phyloP scores from a whole-genome alignment of 2,888 invertebrate genomes.

The Pollenia angustigena region DNA sequence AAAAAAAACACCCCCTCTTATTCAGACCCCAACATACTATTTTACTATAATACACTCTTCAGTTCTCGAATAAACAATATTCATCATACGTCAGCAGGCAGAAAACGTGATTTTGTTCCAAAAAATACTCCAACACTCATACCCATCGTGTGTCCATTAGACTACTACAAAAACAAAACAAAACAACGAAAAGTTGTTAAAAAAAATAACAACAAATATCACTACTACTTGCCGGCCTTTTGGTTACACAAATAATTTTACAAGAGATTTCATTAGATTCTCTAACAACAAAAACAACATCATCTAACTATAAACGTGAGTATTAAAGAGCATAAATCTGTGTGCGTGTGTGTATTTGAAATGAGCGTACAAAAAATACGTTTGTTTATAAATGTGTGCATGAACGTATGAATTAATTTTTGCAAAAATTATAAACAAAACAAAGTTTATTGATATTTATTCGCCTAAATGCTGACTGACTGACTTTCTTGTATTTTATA shows the following conservation, averaged over 20 bases:
- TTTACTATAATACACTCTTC: too few relatives aligned
- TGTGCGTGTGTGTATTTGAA: constrained; percentile 51
- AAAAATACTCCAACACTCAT: constrained; percentile 2
- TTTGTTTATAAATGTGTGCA: constrained; percentile 8
- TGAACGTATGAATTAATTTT: neutral
- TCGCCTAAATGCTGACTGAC: constrained; percentile 19
- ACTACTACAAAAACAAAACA: neutral
- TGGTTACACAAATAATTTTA: constrained; percentile 11
- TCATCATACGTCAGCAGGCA: constrained; percentile 66
- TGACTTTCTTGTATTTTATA: constrained; percentile 5
- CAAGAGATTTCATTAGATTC: constrained; percentile 56
- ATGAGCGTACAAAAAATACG: neutral
- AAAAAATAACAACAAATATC: constrained; percentile 2
- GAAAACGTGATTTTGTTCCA: constrained; percentile 64
- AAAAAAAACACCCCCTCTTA: constrained; percentile 14
- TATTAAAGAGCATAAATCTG: constrained; percentile 39
- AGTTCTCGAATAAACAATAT: constrained; percentile 24
- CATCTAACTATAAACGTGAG: constrained; percentile 39
- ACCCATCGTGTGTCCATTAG: neutral
- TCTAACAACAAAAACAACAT: constrained; percentile 43
- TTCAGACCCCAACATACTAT: too few relatives aligned
- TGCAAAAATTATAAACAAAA: constrained; percentile 28
- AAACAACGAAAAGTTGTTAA: neutral
- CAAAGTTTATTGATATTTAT: constrained; percentile 7
- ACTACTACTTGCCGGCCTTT: constrained; percentile 55